These are phyloP conservation scores for Athalia circularis DNA, from an alignment of 2,888 invertebrate genomes.

Conservation along the genomic window DNA sequence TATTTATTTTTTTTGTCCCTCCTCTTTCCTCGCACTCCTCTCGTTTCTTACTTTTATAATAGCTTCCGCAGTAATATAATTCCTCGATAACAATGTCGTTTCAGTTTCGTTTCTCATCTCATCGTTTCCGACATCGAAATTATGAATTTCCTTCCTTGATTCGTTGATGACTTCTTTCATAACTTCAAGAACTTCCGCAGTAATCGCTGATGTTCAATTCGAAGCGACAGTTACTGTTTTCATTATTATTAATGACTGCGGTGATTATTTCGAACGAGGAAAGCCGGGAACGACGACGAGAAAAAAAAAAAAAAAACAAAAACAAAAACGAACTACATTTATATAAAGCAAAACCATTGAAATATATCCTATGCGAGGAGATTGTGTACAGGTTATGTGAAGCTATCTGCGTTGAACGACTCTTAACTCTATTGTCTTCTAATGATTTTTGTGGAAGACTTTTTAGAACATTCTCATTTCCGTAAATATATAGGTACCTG, in stretches of 20 bases:
- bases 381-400: background rate
- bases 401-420: slow-evolving; percentile 22
- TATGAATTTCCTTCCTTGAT: too few relatives aligned
- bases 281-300: too few relatives aligned
- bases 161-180: too few relatives aligned
- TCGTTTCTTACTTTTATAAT: background rate
- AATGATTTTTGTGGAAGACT: slow-evolving; percentile 8
- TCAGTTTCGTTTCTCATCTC: too few relatives aligned
- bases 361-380: background rate
- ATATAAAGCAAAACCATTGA: background rate
- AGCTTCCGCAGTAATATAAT: too few relatives aligned
- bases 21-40: background rate
- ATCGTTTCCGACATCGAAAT: too few relatives aligned
- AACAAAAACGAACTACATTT: background rate
- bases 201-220: too few relatives aligned
- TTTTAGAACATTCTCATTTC: slow-evolving; percentile 8
- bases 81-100: too few relatives aligned
- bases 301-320: background rate
- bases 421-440: slow-evolving; percentile 15
- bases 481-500: slow-evolving; percentile 3
- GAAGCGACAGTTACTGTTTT: too few relatives aligned
- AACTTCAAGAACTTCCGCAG: too few relatives aligned
- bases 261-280: too few relatives aligned
- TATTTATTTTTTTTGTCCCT: background rate
- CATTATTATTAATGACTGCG: too few relatives aligned